Evolutionary conservation across 2,797 vertebrate species (phyloP), one percentile per base, ranked within the genome.

Genomic region (Schizopygopsis malacanthus): DNA sequence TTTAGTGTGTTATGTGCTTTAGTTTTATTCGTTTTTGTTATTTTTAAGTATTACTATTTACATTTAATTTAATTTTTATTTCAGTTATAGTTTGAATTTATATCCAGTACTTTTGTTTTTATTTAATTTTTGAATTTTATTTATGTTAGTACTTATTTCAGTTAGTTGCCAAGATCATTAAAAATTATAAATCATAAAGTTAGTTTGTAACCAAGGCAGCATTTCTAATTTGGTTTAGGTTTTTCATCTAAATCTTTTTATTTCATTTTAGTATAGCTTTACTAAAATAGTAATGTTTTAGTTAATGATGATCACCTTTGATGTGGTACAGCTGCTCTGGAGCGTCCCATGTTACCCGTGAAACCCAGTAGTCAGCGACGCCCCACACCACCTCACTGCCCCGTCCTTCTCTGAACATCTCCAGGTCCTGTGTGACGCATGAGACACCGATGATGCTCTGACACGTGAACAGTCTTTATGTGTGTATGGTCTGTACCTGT

Each of bases 281-380:
- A 2, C 8, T 22, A n/a, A n/a, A 59, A 10, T n/a, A 59, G 56
- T 61, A 11, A 59, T n/a, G 28, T 33, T 33, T n/a, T n/a, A n/a
- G n/a, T n/a, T n/a, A n/a, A n/a, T n/a, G n/a, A n/a, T 0, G 5
- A n/a, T 25, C 87, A 97, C 97, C 96, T 90, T 63, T 93, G 80
- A 97, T 93, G 81, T 96, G 96, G 90, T 97, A 99, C 79, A 92
- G 92, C 59, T 95, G 90, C 56, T 98, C 97, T 20, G 92, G 91
- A 0, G 94, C 63, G 11, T 88, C 96, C 97, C 97, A 98, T 41
- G 93, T 94, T 25, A 95, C 97, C 69, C 98, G 96, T 86, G 97
- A 99, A 89, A 97, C 96, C 98, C 98, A 99, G 89, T 98, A 99
- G 90, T 95, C 96, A 6, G 98, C 97, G 89, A 99, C 95, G 0